Evolutionary conservation across 2,888 invertebrate species (phyloP).

Genomic region (Drosophila subsilvestris): DNA sequence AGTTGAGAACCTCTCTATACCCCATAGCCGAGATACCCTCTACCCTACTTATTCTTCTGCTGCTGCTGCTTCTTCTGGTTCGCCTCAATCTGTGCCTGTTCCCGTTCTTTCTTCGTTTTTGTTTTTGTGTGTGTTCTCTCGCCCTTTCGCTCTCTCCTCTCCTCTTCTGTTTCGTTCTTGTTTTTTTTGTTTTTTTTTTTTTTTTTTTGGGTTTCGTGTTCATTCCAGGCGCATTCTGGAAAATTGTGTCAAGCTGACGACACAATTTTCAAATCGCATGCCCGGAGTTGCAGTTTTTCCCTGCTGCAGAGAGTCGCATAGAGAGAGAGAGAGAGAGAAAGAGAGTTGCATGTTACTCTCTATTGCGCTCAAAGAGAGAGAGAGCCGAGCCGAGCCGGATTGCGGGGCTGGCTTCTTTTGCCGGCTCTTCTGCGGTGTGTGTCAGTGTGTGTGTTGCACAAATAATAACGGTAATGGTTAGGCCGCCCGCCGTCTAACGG

Average conservation of each 20-base stretch:
- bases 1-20: background rate
- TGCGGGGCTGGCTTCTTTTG: conserved; percentile 31
- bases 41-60: background rate
- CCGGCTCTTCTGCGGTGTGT: conserved; percentile 18
- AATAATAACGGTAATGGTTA: conserved; percentile 65
- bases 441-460: conserved; percentile 58
- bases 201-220: conserved; percentile 10
- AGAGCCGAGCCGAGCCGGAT: conserved; percentile 10
- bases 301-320: conserved; percentile 20
- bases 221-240: conserved; percentile 81
- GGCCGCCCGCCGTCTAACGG: conserved; percentile 51
- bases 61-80: background rate
- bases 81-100: conserved; percentile 6
- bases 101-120: conserved; percentile 22
- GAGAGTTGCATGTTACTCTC: conserved; percentile 14
- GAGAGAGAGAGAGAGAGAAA: conserved; percentile 17
- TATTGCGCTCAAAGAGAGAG: conserved; percentile 17
- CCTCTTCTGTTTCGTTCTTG: conserved; percentile 39
- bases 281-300: conserved; percentile 73
- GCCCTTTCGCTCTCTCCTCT: background rate
- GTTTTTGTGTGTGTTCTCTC: conserved; percentile 12
- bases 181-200: background rate
- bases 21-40: background rate
- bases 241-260: conserved; percentile 83
- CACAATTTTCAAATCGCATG: conserved; percentile 79